Base-by-base conservation (phyloP, 2,888 invertebrate species). In the Lycophotia porphyrea region DNA sequence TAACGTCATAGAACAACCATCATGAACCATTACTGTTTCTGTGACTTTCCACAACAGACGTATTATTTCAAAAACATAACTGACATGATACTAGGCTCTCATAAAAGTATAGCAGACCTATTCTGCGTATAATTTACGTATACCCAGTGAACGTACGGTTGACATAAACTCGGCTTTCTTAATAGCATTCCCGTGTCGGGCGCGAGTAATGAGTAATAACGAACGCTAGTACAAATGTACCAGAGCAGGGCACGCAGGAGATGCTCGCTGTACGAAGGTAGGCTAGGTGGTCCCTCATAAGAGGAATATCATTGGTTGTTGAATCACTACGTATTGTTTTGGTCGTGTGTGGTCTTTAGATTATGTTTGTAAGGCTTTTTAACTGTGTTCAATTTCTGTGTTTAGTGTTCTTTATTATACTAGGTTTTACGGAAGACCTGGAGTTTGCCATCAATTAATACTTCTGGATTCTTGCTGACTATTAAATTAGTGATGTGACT, bases 161-260 rank as follows among this genome's bases (percentile, higher is more conserved):
- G 73, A 88, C 84, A 84, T 83, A 75, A 82, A 85, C 70, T 36
- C 34, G 66, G 42, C n/a, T 61, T 21, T 66, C 70, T 66, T 86
- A 87, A 88, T 81, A 74, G 85, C 82, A 67, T 84, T 84, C 71
- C 36, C 80, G 65, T 87, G 81, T 86, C 66, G 64, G 47, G 24
- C 64, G 39, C 81, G 21, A 31, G 71, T 84, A 84, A 84, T 84
- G 81, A 84, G 81, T 84, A 87, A 84, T 84, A 87, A 87, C 76
- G 65, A 69, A 60, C n/a, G 55, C 39, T 39, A 55, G 52, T 52
- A 36, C 76, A 42, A 52, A 47, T 42, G 70, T 71, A 87, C 76
- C 66, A 87, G n/a, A 60, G 27, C 73, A 73, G 27, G 24, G 31
- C 72, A 13, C 44, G 55, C 63, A 52, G 47, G 65, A 67, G 70